Percentiles rank a stretch among this genome's conserved stretches.
Evolutionary conservation across 2,797 vertebrate genomes (phyloP).

Genomic region (Crocodylus rhombifer): DNA sequence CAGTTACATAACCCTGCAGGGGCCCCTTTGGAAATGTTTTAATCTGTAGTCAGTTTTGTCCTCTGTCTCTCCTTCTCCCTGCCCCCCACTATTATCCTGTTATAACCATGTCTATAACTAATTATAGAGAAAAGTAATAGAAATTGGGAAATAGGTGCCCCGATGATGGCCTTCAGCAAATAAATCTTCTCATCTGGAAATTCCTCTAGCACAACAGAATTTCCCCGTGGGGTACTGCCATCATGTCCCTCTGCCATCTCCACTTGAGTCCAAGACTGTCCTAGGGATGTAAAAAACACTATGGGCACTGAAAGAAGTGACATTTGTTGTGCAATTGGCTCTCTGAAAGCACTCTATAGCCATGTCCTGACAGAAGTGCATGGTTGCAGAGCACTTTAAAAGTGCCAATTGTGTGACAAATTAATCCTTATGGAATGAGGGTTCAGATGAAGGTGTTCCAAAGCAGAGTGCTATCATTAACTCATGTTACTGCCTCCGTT

Average conservation of each 20-base stretch:
- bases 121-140: background rate
- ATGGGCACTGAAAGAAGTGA: too few relatives aligned
- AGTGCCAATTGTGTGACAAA: too few relatives aligned
- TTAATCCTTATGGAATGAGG: too few relatives aligned
- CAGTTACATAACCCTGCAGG: background rate
- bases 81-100: background rate
- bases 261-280: background rate
- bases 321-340: too few relatives aligned
- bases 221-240: background rate
- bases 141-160: background rate
- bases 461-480: too few relatives aligned
- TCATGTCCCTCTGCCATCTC: background rate
- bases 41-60: accelerated
- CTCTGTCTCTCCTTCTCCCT: background rate
- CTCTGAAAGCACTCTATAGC: too few relatives aligned
- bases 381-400: too few relatives aligned
- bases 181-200: background rate
- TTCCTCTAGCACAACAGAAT: background rate
- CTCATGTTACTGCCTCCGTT: too few relatives aligned
- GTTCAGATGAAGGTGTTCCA: too few relatives aligned
- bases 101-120: background rate
- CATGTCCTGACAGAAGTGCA: too few relatives aligned
- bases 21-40: background rate
- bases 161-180: background rate
- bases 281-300: background rate